These are phyloP conservation scores for Sycophaga agraensis DNA, from an alignment of 1,140 invertebrate species.

Conservation along the genomic window DNA sequence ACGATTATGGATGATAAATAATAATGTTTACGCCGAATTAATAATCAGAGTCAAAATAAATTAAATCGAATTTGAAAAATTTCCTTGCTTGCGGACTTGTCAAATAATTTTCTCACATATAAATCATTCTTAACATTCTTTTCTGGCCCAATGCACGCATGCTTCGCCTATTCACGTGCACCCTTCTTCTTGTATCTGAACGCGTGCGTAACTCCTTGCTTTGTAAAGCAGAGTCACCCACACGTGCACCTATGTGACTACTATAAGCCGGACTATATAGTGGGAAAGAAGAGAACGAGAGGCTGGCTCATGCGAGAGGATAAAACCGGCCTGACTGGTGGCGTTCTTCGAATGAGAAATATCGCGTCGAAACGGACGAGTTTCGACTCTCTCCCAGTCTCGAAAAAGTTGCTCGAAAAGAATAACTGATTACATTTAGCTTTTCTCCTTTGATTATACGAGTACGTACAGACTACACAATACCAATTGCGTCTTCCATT, in stretches of 20 bases:
- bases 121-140: too few relatives aligned
- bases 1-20: too few relatives aligned
- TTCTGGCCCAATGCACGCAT: too few relatives aligned
- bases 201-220: background rate
- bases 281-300: background rate
- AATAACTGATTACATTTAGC: constrained; percentile 15
- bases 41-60: too few relatives aligned
- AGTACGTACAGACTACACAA: too few relatives aligned
- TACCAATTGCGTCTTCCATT: background rate
- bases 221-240: background rate
- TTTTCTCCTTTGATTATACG: too few relatives aligned
- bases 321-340: constrained; percentile 58
- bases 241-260: background rate
- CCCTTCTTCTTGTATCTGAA: too few relatives aligned
- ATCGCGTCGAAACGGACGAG: constrained; percentile 32
- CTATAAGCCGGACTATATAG: background rate
- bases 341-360: constrained; percentile 49
- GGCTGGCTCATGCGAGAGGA: constrained; percentile 12
- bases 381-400: background rate
- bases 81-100: too few relatives aligned
- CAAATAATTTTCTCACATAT: too few relatives aligned
- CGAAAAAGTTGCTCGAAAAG: background rate
- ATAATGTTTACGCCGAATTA: too few relatives aligned
- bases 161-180: too few relatives aligned
- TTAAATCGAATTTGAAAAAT: too few relatives aligned